A percentile compares a stretch with the other conserved stretches of the same genome.
Conservation (phyloP, 2,113 vertebrate genomes). For the Crypturellus undulatus region DNA sequence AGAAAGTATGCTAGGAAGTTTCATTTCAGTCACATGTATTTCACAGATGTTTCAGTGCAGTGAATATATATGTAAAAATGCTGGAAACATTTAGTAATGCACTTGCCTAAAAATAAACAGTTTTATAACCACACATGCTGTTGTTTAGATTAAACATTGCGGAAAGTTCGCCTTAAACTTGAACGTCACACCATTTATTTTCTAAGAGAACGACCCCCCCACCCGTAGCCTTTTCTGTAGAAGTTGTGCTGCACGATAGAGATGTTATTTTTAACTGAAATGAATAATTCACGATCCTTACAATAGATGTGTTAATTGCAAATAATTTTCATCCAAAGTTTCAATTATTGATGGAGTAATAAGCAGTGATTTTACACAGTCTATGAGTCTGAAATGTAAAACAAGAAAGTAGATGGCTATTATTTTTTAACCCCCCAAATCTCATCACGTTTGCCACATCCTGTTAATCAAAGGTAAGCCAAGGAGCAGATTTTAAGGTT, state of each 20-base stretch:
- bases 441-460: constrained; percentile 19
- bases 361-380: constrained; percentile 56
- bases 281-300: constrained; percentile 68
- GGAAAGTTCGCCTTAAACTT: constrained; percentile 77
- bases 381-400: constrained; percentile 26
- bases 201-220: constrained; percentile 40
- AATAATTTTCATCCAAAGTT: constrained; percentile 72
- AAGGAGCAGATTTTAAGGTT: constrained; percentile 76
- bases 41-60: constrained; percentile 77
- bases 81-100: constrained; percentile 80
- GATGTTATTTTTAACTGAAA: constrained; percentile 65
- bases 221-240: constrained; percentile 52
- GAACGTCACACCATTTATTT: constrained; percentile 64
- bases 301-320: constrained; percentile 69
- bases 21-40: constrained; percentile 73
- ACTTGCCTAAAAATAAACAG: constrained; percentile 83
- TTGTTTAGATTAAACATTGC: constrained; percentile 75
- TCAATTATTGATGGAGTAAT: constrained; percentile 69
- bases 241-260: constrained; percentile 60
- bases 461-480: constrained; percentile 72
- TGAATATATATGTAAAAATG: constrained; percentile 76
- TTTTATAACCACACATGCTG: constrained; percentile 75
- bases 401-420: constrained; percentile 18
- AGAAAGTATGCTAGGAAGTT: constrained; percentile 73
- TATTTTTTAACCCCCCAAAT: neutral